These are phyloP conservation scores for Heliconius eleuchia DNA, from an alignment of 1,140 invertebrate species.

Conservation along the genomic window DNA sequence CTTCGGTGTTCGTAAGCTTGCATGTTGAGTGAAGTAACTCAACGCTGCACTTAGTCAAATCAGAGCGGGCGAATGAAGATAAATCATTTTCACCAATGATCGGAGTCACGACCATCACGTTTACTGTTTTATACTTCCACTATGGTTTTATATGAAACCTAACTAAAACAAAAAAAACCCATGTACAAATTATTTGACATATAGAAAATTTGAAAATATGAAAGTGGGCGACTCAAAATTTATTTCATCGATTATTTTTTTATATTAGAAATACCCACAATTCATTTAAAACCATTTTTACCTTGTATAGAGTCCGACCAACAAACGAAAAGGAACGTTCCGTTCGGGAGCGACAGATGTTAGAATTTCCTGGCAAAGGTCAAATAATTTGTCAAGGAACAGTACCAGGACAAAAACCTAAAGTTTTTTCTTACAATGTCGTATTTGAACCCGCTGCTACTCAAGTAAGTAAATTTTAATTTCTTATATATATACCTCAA, in stretches of 20 bases:
- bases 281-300: not conserved
- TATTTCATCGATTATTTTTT: not conserved
- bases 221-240: too few species aligned
- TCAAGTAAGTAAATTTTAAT: slow-evolving; percentile 78
- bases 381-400: slow-evolving; percentile 85
- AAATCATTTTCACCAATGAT: too few species aligned
- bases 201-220: too few species aligned
- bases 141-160: too few species aligned
- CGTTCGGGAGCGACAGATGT: slow-evolving; percentile 82
- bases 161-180: too few species aligned
- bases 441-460: slow-evolving; percentile 94
- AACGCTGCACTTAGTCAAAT: not conserved
- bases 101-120: too few species aligned
- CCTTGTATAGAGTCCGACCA: slow-evolving; percentile 84
- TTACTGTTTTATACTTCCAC: too few species aligned
- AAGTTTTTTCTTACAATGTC: slow-evolving; percentile 92
- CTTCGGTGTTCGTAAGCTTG: too few species aligned
- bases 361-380: slow-evolving; percentile 90
- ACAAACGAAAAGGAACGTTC: slow-evolving; percentile 86
- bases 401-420: slow-evolving; percentile 84
- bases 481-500: too few species aligned
- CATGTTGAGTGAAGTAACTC: not conserved
- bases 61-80: too few species aligned
- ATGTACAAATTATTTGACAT: too few species aligned
- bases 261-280: not conserved